Evolutionary conservation across 2,113 vertebrate genomes (phyloP), one percentile per base, ranked within the genome.

Genomic region (Ceyx margarethae): DNA sequence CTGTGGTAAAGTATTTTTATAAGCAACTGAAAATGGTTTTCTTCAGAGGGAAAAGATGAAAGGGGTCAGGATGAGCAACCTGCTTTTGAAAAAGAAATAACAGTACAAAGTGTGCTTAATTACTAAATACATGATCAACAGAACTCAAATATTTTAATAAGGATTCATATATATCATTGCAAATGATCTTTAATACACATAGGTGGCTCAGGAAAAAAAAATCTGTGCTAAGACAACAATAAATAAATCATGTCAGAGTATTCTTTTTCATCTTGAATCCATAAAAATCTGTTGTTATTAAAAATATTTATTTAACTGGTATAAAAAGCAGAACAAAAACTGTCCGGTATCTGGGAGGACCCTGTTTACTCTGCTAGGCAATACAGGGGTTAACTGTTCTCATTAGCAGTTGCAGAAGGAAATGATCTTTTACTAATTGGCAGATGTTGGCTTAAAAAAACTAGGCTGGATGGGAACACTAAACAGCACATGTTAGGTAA

Each of bases 381-480:
- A 18, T 50, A 66, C 10, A 42, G 22, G 18, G 45, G 66, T 93
- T 93, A 95, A 89, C 54, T 57, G 29, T 81, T 86, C 35, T 84
- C 58, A 84, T 68, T 88, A 90, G 50, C 42, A 81, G 19, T 51
- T 90, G 62, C 57, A 43, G 62, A 69, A 93, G 77, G 54, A 89
- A 95, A 93, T 76, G 73, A 18, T 60, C 80, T 73, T 90, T 79
- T 13, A 66, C 50, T 94, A 94, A 82, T 60, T 94, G 51, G 17
- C 58, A 90, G 33, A 62, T 62, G 85, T 3, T 73, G 22, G 25
- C 46, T 81, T 84, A 73, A 88, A 26, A 72, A 92, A 86, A 54
- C 37, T 89, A 37, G 42, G 22, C 40, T 89, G 67, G 25, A 45
- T 19, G 45, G 66, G 26, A 81, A 69, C 53, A 61, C 25, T 37